phyloP scores from a whole-genome alignment of 2,797 vertebrate genomes.

The Bryconaethiops microstoma region DNA sequence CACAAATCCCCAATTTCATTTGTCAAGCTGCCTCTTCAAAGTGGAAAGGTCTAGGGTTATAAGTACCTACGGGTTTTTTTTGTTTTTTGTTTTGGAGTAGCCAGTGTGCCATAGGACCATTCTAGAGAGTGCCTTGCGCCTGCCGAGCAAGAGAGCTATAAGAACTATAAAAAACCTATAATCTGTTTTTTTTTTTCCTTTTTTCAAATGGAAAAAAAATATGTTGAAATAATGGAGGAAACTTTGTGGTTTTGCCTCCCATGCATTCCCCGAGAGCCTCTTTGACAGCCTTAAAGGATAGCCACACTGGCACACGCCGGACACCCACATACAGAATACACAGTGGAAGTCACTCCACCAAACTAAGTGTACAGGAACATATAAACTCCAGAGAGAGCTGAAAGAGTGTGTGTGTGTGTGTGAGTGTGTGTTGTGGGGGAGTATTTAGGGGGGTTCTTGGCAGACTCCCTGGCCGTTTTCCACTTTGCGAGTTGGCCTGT shows the following conservation, averaged over 20 bases:
- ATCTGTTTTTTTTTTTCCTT: constrained; percentile 65
- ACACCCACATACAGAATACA: constrained; percentile 57
- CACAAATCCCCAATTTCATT: constrained; percentile 53
- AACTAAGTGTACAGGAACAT: constrained; percentile 57
- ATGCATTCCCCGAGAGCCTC: constrained; percentile 77
- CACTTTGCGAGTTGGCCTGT: constrained; percentile 46
- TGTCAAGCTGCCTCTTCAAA: constrained; percentile 37
- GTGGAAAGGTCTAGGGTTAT: constrained; percentile 29
- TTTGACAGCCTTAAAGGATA: constrained; percentile 77
- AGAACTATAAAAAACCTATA: constrained; percentile 47
- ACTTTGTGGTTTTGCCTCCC: constrained; percentile 75
- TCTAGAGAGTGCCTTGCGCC: constrained; percentile 7
- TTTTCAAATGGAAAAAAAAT: constrained; percentile 71
- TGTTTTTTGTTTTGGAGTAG: constrained; percentile 33
- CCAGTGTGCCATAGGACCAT: not conserved
- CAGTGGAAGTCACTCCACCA: constrained; percentile 54
- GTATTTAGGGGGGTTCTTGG: constrained; percentile 56
- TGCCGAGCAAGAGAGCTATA: constrained; percentile 43
- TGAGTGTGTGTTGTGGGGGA: constrained; percentile 15
- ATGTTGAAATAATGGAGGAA: constrained; percentile 79
- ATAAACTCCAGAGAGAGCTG: constrained; percentile 60
- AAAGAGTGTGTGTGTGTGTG: constrained; percentile 26
- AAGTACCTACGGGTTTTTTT: not conserved
- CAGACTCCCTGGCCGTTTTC: constrained; percentile 55
- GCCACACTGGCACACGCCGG: constrained; percentile 76